phyloP scores from a whole-genome alignment of 2,113 vertebrate genomes.

The Oncorhynchus nerka region DNA sequence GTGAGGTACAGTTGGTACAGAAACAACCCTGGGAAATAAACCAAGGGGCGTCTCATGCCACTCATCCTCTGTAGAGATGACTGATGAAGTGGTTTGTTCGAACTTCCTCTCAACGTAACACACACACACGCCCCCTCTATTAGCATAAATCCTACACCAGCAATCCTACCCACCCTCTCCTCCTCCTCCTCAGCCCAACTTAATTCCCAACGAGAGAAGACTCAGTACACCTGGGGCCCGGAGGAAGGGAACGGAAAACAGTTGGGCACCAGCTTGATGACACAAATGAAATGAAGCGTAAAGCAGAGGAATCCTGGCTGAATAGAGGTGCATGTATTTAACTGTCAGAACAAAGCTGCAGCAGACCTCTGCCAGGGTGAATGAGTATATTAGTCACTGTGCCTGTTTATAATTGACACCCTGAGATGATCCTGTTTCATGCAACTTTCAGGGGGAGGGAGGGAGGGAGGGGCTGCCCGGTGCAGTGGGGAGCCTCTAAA shows the following conservation, averaged over 20 bases:
- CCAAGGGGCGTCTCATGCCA: neutral
- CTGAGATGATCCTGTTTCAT: neutral
- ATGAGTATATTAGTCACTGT: neutral
- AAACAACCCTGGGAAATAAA: neutral
- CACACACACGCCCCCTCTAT: neutral
- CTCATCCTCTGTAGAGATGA: neutral
- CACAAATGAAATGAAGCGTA: conserved; percentile 24
- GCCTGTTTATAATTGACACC: neutral
- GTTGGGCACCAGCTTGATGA: conserved; percentile 11
- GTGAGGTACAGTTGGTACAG: neutral
- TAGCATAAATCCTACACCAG: neutral
- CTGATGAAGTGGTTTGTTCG: neutral
- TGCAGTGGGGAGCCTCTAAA: neutral
- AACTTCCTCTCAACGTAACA: neutral
- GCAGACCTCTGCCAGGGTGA: neutral
- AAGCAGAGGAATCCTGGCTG: neutral
- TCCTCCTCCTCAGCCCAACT: neutral
- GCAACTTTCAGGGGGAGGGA: neutral
- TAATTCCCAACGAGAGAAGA: neutral
- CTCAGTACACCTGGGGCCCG: neutral
- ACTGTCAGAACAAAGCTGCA: neutral
- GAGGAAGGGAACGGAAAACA: neutral
- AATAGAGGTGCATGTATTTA: conserved; percentile 7
- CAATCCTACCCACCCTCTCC: neutral
- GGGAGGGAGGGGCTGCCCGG: neutral